Evolutionary conservation across 1,140 invertebrate genomes (phyloP), one percentile per base, ranked within the genome.

Genomic region (Formica exsecta): DNA sequence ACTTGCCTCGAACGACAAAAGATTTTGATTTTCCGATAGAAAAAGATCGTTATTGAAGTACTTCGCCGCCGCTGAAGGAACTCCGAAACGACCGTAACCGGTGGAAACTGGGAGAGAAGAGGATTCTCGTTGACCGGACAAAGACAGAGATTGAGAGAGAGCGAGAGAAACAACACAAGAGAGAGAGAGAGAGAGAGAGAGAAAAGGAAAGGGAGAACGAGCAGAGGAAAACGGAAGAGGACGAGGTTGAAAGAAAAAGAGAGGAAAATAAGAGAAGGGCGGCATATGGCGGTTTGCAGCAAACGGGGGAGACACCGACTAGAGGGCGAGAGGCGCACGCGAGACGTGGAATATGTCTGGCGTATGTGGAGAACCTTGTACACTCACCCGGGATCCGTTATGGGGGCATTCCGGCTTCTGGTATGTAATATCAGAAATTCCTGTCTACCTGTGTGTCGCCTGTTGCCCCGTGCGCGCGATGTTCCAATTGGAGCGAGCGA

Each of bases 351-450:
- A 91, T 86, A 91, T 87, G 90, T 91, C 88, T 91, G 80, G 88
- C 87, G 85, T 89, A 84, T 87, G 87, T 85, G 71, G 86, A 91
- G 91, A 89, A 89, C 65, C 90, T 86, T 84, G 85, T 89, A 86
- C 86, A 89, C 85, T 89, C 91, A 86, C 88, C 83, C 79, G 91
- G 87, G 91, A 88, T 92, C 90, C 90, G 92, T 89, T 91, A 92
- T 80, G 89, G 87, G 90, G 89, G 89, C 90, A 92, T 93, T 92
- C 92, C 92, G 86, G 88, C 76, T 92, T 92, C 89, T 92, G 92
- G 92, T 93, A 93, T 93, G 93, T 93, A 93, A 93, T 93, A 93
- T 93, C 89, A 93, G 92, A 93, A 93, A 93, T 93, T 93, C 93
- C 92, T 92, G 88, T 90, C 92, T 93, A 91, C 90, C 88, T 91